These are phyloP conservation scores for Hofmannophila pseudospretella DNA, from an alignment of 2,888 invertebrate species.

Conservation along the genomic window DNA sequence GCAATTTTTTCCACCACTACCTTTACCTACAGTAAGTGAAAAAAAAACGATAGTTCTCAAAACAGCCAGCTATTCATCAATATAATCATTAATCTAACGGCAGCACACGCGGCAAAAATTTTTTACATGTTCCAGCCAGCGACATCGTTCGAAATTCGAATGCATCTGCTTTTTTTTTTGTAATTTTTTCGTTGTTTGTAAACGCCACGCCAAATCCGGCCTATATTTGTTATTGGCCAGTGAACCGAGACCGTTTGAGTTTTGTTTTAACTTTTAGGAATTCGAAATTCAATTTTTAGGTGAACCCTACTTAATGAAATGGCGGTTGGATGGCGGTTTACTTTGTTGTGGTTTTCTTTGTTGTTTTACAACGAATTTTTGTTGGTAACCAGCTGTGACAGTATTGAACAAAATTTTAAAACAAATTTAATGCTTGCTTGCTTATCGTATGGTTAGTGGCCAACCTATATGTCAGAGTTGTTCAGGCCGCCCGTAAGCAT, in stretches of 20 bases:
- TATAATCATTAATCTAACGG: no score
- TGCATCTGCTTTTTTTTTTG: conserved; percentile 25
- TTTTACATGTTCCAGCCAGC: no score
- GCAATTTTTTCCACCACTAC: no score
- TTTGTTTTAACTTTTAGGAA: conserved; percentile 29
- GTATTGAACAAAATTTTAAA: no score
- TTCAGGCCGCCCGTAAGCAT: no score
- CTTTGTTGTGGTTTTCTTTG: neutral
- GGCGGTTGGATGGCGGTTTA: neutral
- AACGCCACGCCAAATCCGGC: conserved; percentile 38
- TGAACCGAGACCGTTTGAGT: conserved; percentile 31
- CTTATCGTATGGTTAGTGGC: no score
- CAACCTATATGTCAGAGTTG: no score
- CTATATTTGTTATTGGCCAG: conserved; percentile 48
- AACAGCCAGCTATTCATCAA: no score
- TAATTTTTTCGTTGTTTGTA: conserved; percentile 35
- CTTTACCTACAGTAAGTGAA: no score
- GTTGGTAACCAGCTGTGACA: neutral
- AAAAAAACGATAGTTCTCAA: no score
- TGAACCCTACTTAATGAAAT: conserved; percentile 5
- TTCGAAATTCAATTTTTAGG: conserved; percentile 31
- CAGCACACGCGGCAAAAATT: no score
- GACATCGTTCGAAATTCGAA: conserved; percentile 21
- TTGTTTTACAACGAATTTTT: neutral
- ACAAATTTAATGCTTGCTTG: no score